Evolutionary conservation across 2,797 vertebrate species (phyloP).

Genomic region (Peromyscus melanophrys): DNA sequence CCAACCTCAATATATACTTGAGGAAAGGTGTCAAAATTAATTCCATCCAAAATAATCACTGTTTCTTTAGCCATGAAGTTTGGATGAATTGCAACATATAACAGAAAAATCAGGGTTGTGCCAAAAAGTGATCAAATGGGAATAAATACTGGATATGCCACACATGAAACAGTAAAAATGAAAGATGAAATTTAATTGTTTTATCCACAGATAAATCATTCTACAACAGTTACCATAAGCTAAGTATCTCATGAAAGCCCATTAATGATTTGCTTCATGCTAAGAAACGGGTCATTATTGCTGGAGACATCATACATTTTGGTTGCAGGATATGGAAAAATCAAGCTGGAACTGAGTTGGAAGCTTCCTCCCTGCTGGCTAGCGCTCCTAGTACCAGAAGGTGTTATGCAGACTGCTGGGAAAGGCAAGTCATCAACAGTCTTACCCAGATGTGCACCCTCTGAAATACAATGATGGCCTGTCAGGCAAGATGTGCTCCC

Average conservation of each 20-base stretch:
- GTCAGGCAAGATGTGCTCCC: not conserved
- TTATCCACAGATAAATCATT: not conserved
- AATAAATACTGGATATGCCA: slow-evolving; percentile 10
- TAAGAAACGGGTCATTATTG: slow-evolving; percentile 2
- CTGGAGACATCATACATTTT: slow-evolving; percentile 28
- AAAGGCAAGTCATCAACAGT: not conserved
- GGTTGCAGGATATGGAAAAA: slow-evolving; percentile 17
- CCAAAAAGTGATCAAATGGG: not conserved
- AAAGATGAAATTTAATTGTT: not conserved
- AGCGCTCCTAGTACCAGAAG: not conserved
- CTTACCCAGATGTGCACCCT: slow-evolving; percentile 10
- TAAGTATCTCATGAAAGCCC: not conserved
- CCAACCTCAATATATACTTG: not conserved
- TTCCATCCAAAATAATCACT: not conserved
- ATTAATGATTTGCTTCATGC: slow-evolving; percentile 52
- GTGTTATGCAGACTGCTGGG: slow-evolving; percentile 5
- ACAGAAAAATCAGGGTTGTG: not conserved
- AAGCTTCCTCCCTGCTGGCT: slow-evolving; percentile 6
- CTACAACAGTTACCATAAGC: not conserved
- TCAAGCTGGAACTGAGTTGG: not conserved
- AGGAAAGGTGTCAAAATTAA: not conserved
- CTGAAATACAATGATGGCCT: not conserved
- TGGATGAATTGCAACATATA: not conserved
- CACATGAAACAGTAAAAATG: not conserved
- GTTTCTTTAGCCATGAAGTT: not conserved